A percentile compares a stretch with the other conserved stretches of the same genome.
These are phyloP conservation scores for Gymnoscelis rufifasciata DNA, from an alignment of 2,888 invertebrate species.

Conservation along the genomic window DNA sequence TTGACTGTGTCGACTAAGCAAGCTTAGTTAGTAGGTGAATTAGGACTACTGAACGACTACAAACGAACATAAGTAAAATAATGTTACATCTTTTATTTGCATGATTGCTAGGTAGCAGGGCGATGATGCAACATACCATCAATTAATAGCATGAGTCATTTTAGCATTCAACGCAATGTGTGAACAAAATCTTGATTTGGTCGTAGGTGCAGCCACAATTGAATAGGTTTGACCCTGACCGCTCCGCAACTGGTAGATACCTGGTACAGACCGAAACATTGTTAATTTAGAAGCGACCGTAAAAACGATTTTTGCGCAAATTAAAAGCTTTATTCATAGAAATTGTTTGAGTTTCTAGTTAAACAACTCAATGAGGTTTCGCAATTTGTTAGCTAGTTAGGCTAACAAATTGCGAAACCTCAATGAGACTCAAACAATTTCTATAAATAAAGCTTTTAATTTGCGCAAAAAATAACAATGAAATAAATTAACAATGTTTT, in stretches of 20 bases:
- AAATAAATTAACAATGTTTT: no score
- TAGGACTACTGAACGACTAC: no score
- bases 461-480: no score
- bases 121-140: conserved; percentile 11
- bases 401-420: no score
- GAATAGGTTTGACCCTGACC: conserved; percentile 68
- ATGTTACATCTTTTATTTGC: background rate
- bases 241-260: conserved; percentile 38
- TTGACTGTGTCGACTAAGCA: no score
- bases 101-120: background rate
- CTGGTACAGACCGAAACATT: conserved; percentile 25
- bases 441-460: no score
- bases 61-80: no score
- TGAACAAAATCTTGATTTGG: conserved; percentile 44
- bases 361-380: no score
- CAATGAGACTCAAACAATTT: no score
- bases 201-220: conserved; percentile 52
- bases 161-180: conserved; percentile 28
- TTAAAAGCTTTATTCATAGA: background rate
- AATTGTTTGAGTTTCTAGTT: background rate
- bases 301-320: conserved; percentile 3
- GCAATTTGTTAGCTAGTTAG: no score
- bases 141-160: conserved; percentile 32
- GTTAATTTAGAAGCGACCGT: conserved; percentile 18
- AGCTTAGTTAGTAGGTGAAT: no score